Evolutionary conservation across 30 jellyfish, hydroid and myxozoan genomes (phyloP), one percentile per base, ranked within the genome.

Genomic region (Chironex yamaguchii): DNA sequence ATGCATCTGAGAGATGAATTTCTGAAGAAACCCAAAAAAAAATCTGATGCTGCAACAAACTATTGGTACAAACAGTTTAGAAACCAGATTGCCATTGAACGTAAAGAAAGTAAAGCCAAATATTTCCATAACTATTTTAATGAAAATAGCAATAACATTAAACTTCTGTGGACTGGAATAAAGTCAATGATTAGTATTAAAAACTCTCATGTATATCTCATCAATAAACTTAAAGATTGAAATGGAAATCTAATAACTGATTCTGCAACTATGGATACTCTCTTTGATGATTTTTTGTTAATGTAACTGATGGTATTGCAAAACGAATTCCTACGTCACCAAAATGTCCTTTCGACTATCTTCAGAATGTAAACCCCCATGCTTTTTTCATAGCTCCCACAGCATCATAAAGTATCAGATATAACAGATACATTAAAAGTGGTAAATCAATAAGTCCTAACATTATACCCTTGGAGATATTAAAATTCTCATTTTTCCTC

Each of bases 331-430:
- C 90, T 22, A 64, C 82, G 84, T 62, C 90, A 0, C 62, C 0
- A 79, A 64, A 79, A n/a, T 63, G 82, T 30, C 90, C 82, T 48
- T 50, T 62, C 49, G 84, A 79, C 29, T 74, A 74, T 50, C 87
- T 74, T 20, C 31, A 48, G 21, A 36, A 36, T 0, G 13, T 17
- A 1, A 49, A 74, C 64, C 90, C 82, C 4, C 71, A 62, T 33
- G 31, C 73, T 2, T 79, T 79, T 23, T 79, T 79, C 84, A 1
- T 58, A 0, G n/a, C 90, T 29, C 70, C 81, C 26, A 3, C 82
- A 76, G 88, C 92, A 90, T 26, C 0, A 48, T 12, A 90, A 84
- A 84, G 52, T 84, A 27, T 35, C 50, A 1, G 91, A 84, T 53
- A 36, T 71, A 20, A 52, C 72, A 1, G 34, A 62, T 30, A 12